Percentiles rank a stretch among this genome's conserved stretches.
phyloP scores from a whole-genome alignment of 2,797 vertebrate genomes.

The Hippocampus kuda region DNA sequence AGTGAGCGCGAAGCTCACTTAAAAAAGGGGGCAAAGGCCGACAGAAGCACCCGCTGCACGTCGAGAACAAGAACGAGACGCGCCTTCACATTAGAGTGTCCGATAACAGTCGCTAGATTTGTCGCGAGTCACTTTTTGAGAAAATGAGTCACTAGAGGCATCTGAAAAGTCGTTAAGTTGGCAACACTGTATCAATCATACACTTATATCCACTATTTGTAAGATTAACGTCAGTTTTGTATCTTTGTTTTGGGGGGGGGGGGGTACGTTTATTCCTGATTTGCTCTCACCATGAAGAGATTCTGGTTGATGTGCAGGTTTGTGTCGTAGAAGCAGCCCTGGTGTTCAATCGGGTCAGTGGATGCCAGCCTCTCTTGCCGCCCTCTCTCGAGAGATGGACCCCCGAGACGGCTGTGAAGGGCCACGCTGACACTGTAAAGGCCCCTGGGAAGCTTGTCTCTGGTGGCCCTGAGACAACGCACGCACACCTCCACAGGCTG shows the following conservation, averaged over 20 bases:
- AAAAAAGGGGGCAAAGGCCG: too few species aligned
- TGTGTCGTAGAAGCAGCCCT: slow-evolving; percentile 70
- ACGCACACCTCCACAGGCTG: slow-evolving; percentile 73
- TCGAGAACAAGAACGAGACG: too few species aligned
- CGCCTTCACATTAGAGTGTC: too few species aligned
- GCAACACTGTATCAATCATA: too few species aligned
- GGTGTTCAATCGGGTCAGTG: slow-evolving; percentile 63
- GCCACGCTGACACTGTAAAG: slow-evolving; percentile 72
- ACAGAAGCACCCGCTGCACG: too few species aligned
- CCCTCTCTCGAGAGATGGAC: slow-evolving; percentile 49
- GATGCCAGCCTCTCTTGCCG: slow-evolving; percentile 48
- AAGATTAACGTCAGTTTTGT: background rate
- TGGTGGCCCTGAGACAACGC: slow-evolving; percentile 74
- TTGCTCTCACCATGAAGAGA: slow-evolving; percentile 71
- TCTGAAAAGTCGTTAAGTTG: too few species aligned
- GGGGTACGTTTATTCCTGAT: background rate
- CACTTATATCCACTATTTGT: background rate
- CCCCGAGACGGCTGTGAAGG: slow-evolving; percentile 69
- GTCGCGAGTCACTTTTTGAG: too few species aligned
- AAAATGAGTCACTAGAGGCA: too few species aligned
- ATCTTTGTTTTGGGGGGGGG: background rate
- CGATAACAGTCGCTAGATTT: too few species aligned
- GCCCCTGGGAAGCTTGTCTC: slow-evolving; percentile 81
- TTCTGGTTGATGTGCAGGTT: slow-evolving; percentile 77
- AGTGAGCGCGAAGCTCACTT: too few species aligned